A percentile compares a stretch with the other conserved stretches of the same genome.
phyloP scores from a whole-genome alignment of 2,797 vertebrate species.

The Heterohyrax brucei region DNA sequence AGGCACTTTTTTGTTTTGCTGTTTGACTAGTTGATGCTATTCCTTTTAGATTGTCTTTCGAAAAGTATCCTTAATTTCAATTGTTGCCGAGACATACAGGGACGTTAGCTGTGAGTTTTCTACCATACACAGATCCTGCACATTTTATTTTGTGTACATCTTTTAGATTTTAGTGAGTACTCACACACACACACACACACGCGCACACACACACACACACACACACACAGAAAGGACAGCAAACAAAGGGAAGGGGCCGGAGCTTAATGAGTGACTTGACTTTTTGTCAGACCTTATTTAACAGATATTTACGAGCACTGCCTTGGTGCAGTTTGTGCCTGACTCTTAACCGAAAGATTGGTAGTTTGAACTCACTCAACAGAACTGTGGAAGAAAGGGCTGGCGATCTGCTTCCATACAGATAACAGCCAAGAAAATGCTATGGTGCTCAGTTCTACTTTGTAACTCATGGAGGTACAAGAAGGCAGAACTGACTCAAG shows the following conservation, averaged over 20 bases:
- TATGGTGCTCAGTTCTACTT: neutral
- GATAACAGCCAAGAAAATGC: neutral
- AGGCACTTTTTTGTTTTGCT: neutral
- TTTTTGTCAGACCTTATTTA: neutral
- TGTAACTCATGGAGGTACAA: neutral
- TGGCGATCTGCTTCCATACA: neutral
- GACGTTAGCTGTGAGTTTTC: conserved; percentile 37
- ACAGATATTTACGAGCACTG: neutral
- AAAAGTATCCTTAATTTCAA: neutral
- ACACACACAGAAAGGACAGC: neutral
- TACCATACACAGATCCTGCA: neutral
- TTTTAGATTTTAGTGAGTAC: neutral
- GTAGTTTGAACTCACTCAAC: neutral
- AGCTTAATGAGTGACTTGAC: neutral
- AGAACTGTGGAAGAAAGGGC: neutral
- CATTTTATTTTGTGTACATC: neutral
- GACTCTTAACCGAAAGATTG: neutral
- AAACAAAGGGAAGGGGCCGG: neutral
- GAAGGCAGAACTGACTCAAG: neutral
- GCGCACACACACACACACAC: neutral
- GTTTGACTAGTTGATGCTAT: neutral
- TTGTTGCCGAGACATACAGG: neutral
- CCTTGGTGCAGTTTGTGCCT: neutral
- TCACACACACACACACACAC: neutral
- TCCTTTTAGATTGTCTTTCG: conserved; percentile 35